These are phyloP conservation scores for Oscheius sp. DNA, from an alignment of 1,140 invertebrate genomes.

Conservation along the genomic window DNA sequence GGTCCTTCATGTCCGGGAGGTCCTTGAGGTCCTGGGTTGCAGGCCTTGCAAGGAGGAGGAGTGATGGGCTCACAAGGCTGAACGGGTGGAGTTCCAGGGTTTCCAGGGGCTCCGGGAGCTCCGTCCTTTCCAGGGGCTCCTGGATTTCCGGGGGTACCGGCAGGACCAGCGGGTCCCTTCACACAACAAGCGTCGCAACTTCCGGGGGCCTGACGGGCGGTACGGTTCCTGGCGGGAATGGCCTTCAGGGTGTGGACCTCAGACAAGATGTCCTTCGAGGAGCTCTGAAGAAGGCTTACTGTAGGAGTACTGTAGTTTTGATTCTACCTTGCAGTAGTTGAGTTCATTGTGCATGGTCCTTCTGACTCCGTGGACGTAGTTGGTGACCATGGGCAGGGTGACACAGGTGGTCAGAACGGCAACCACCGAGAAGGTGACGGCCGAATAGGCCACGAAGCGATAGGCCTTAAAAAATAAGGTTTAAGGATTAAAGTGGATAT, in stretches of 20 bases:
- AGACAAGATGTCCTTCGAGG: too few species aligned
- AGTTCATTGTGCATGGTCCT: slow-evolving; percentile 30
- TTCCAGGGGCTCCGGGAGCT: slow-evolving; percentile 35
- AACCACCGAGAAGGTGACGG: slow-evolving; percentile 33
- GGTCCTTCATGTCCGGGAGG: slow-evolving; percentile 38
- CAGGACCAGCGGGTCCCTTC: slow-evolving; percentile 27
- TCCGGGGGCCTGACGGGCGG: slow-evolving; percentile 34
- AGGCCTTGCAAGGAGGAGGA: slow-evolving; percentile 33
- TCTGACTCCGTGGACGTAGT: slow-evolving; percentile 27
- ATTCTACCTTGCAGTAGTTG: slow-evolving; percentile 24
- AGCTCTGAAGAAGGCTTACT: too few species aligned
- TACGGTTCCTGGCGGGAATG: too few species aligned
- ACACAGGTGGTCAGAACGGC: slow-evolving; percentile 31
- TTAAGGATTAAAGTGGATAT: too few species aligned
- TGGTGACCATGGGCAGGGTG: slow-evolving; percentile 35
- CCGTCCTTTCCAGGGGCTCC: slow-evolving; percentile 23
- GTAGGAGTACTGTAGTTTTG: too few species aligned
- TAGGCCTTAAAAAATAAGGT: too few species aligned
- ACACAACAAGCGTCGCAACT: slow-evolving; percentile 34
- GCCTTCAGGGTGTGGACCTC: too few species aligned
- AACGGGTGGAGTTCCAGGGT: slow-evolving; percentile 33
- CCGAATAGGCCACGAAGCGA: slow-evolving; percentile 32
- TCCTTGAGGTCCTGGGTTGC: slow-evolving; percentile 32
- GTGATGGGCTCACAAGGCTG: slow-evolving; percentile 35
- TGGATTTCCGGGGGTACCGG: slow-evolving; percentile 28